A percentile compares a stretch with the other conserved stretches of the same genome.
phyloP scores from a whole-genome alignment of 2,797 vertebrate species.

The Myiotriccus ornatus region DNA sequence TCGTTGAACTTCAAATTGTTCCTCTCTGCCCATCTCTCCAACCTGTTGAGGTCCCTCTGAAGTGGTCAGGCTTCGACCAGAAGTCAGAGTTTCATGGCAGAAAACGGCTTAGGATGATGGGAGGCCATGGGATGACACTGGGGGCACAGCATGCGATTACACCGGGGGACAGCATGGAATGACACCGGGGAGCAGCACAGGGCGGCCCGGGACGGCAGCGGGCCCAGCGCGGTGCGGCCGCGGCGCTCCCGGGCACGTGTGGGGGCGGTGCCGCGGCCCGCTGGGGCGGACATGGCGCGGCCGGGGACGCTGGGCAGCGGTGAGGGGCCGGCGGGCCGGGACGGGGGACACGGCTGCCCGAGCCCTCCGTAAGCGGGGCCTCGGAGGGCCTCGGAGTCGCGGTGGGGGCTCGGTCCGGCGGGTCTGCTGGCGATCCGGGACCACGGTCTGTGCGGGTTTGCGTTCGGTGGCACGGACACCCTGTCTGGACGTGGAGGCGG shows the following conservation, averaged over 20 bases:
- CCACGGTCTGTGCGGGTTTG: not conserved
- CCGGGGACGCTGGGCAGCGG: not conserved
- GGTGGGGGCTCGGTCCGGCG: too few species aligned
- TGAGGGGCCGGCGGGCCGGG: not conserved
- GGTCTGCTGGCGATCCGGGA: not conserved
- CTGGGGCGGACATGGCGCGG: not conserved
- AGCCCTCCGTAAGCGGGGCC: too few species aligned
- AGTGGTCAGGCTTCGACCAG: not conserved
- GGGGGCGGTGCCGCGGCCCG: not conserved
- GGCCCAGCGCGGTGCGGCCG: too few species aligned
- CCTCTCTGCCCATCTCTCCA: not conserved
- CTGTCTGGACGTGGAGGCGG: rapidly evolving
- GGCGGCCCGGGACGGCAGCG: too few species aligned
- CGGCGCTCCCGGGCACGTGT: not conserved
- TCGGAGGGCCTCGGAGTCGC: too few species aligned
- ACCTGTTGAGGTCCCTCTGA: not conserved
- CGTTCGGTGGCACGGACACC: rapidly evolving
- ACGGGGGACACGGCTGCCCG: too few species aligned
- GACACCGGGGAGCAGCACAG: not conserved
- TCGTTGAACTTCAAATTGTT: rapidly evolving
- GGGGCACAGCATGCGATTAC: too few species aligned
- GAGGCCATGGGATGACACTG: not conserved
- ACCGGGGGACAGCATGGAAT: not conserved
- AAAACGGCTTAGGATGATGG: not conserved
- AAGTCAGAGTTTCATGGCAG: not conserved